Evolutionary conservation across 1,140 invertebrate genomes (phyloP).

Genomic region (Drosophila watanabei): DNA sequence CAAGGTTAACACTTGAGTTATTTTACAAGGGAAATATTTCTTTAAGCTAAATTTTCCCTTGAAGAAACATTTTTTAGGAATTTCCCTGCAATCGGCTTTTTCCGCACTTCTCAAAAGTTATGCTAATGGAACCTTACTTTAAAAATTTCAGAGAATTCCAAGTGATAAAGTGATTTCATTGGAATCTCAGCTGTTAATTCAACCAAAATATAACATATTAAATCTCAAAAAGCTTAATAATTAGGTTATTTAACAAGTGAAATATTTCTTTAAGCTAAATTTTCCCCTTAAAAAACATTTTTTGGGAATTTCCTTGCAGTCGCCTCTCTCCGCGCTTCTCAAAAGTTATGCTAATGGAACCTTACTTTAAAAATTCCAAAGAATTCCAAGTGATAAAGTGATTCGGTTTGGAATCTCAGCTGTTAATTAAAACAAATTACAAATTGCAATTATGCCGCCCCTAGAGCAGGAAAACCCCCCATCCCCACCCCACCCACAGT

Average conservation of each 20-base stretch:
- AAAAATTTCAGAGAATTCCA: background rate
- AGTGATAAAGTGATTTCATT: background rate
- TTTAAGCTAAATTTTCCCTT: background rate
- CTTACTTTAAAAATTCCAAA: too few relatives aligned
- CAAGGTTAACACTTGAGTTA: background rate
- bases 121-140: background rate
- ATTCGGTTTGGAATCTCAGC: conserved; percentile 37
- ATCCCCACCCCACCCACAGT: background rate
- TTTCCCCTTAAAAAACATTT: too few relatives aligned
- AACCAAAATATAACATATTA: too few relatives aligned
- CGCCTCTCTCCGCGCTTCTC: too few relatives aligned
- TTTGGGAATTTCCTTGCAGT: too few relatives aligned
- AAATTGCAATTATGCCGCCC: conserved; percentile 58
- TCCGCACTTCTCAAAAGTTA: background rate
- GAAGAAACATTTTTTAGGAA: background rate
- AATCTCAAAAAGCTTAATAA: too few relatives aligned
- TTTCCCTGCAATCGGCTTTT: background rate
- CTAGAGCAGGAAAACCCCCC: conserved; percentile 9
- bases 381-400: too few relatives aligned
- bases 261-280: too few relatives aligned
- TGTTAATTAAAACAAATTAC: conserved; percentile 78
- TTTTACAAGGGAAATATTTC: background rate
- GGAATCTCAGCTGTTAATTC: conserved; percentile 53
- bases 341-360: too few relatives aligned
- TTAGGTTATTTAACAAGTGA: too few relatives aligned